Evolutionary conservation across 64 coral and sea anemone species (phyloP), one percentile per base, ranked within the genome.

Genomic region (Porites lutea): DNA sequence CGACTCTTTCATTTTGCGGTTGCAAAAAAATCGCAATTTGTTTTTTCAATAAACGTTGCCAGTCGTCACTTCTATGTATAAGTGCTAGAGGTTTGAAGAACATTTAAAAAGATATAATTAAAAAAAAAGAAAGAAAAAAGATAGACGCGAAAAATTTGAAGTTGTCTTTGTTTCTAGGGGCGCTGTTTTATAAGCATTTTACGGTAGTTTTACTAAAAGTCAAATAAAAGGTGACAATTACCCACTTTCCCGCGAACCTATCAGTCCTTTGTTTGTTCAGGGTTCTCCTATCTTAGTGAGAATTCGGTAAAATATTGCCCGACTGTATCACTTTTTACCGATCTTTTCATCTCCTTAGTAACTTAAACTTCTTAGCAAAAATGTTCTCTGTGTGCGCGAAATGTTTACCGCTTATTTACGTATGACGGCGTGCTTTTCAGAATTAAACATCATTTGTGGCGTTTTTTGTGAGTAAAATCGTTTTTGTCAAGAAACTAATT

Each of bases 401-500:
- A 13, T 76, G 48, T 76, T 51, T 50, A 19, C 78, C 46, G 15
- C 21, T 2, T 84, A 1, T 84, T 21, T 9, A 52, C 10, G 0
- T 4, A 10, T 12, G 79, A 14, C 63, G 46, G 59, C 48, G 22
- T 84, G 45, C 44, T n/a, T 49, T 46, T 23, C 23, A 12, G 57
- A 61, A 81, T 43, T 63, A 43, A 81, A 81, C 18, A 62, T 81
- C 46, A 2, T 49, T 3, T 8, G 13, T 10, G 60, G 15, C 61
- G 27, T 59, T 63, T 2, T 52, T 75, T 48, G n/a, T 76, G 46
- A 52, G 5, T 15, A 11, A 18, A 82, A 65, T 65, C 18, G 55
- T 62, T 15, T 62, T 27, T 48, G 59, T 82, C 79, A 64, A 82
- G 48, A 82, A 43, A n/a, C 13, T 82, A 14, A 64, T 82, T 82